A percentile compares a stretch with the other conserved stretches of the same genome.
Conservation (phyloP, 2,113 vertebrate species). For the Vulpes ferrilata region DNA sequence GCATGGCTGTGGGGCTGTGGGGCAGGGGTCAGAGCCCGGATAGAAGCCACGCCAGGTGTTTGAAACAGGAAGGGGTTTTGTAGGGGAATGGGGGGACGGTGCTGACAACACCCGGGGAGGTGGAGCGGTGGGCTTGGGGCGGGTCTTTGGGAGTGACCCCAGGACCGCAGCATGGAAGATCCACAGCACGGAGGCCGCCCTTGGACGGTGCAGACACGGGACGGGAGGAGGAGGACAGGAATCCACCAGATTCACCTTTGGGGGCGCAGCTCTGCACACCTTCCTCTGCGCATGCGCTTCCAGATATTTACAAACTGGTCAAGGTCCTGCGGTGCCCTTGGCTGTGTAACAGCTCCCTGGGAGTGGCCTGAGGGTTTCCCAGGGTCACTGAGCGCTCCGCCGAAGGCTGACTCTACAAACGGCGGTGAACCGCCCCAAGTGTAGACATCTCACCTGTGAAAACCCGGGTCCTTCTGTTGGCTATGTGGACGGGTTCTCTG, state of each 20-base stretch:
- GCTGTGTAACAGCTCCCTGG: background rate
- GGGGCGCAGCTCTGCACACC: background rate
- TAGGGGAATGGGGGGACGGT: background rate
- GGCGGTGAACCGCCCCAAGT: background rate
- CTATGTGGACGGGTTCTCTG: background rate
- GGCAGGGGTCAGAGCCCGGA: too few relatives aligned
- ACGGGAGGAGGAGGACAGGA: background rate
- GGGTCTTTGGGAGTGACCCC: background rate
- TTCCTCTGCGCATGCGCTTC: background rate
- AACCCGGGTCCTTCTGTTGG: too few relatives aligned
- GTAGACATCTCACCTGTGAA: background rate
- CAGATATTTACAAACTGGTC: too few relatives aligned
- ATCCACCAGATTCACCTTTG: too few relatives aligned
- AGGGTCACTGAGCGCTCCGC: background rate
- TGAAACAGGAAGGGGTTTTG: background rate
- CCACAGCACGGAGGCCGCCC: background rate
- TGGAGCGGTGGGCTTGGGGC: background rate
- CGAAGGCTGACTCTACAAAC: background rate
- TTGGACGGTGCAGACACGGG: background rate
- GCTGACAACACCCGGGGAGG: too few relatives aligned
- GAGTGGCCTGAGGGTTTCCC: background rate
- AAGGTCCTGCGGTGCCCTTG: background rate
- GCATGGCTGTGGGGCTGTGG: accelerated
- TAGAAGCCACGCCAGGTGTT: background rate
- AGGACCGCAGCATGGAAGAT: background rate